phyloP scores from a whole-genome alignment of 2,888 invertebrate species.

The Acrobasis repandana region DNA sequence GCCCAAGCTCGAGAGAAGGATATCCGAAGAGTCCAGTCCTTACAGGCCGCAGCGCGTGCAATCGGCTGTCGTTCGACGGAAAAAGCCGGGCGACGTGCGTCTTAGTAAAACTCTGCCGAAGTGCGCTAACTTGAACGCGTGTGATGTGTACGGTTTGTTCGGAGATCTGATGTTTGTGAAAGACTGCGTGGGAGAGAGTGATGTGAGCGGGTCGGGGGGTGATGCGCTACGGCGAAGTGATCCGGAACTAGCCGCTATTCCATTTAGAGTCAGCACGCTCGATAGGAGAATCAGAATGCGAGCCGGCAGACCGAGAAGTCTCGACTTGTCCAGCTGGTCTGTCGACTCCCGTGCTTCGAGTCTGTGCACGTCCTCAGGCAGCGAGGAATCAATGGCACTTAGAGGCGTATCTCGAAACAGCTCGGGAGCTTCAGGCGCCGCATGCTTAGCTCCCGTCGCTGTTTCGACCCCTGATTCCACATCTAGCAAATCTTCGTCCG shows the following conservation, averaged over 20 bases:
- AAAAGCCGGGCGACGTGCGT: slow-evolving; percentile 80
- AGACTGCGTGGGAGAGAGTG: slow-evolving; percentile 91
- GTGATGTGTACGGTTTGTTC: slow-evolving; percentile 95
- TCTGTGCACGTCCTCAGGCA: slow-evolving; percentile 92
- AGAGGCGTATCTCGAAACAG: slow-evolving; percentile 89
- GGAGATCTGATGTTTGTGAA: slow-evolving; percentile 95
- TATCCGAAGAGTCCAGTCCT: slow-evolving; percentile 82
- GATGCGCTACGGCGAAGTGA: slow-evolving; percentile 91
- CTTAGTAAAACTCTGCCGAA: slow-evolving; percentile 91
- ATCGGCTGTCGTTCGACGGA: slow-evolving; percentile 69
- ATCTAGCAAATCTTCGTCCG: slow-evolving; percentile 68
- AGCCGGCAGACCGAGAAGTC: slow-evolving; percentile 89
- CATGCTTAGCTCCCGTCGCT: slow-evolving; percentile 80
- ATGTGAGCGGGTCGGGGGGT: slow-evolving; percentile 87
- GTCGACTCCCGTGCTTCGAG: slow-evolving; percentile 93
- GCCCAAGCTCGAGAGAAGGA: slow-evolving; percentile 85
- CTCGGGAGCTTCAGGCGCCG: slow-evolving; percentile 87
- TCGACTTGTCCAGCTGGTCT: slow-evolving; percentile 94
- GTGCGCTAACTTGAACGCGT: slow-evolving; percentile 86
- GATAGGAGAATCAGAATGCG: slow-evolving; percentile 92
- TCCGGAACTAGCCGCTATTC: slow-evolving; percentile 92
- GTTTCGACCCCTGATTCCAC: slow-evolving; percentile 72
- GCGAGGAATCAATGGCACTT: slow-evolving; percentile 91
- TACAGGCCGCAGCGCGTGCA: slow-evolving; percentile 73
- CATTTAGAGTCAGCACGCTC: slow-evolving; percentile 91